Percentiles rank a stretch among this genome's conserved stretches.
Conservation (phyloP, 2,113 vertebrate species). For the Erythrocebus patas region DNA sequence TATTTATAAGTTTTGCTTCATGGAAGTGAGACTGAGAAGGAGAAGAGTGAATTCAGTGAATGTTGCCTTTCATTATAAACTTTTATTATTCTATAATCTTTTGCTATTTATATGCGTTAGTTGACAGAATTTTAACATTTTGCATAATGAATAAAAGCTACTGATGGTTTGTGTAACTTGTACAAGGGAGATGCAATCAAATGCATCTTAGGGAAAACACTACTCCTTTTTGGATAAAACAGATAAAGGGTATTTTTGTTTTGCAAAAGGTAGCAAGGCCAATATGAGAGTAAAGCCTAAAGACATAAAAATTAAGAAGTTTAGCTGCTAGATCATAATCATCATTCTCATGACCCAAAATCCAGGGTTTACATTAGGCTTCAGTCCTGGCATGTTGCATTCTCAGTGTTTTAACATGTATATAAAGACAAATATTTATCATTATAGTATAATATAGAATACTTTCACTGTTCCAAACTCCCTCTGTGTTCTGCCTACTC, state of each 20-base stretch:
- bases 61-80: background rate
- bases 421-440: too few relatives aligned
- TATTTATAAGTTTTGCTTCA: background rate
- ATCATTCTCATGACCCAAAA: too few relatives aligned
- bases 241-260: background rate
- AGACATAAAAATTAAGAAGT: background rate
- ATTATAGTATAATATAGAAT: too few relatives aligned
- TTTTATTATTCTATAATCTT: background rate
- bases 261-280: background rate
- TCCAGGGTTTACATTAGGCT: too few relatives aligned
- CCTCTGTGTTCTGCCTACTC: too few relatives aligned
- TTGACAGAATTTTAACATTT: slow-evolving; percentile 8
- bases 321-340: background rate
- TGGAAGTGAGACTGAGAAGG: background rate
- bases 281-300: background rate
- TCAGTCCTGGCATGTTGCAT: too few relatives aligned
- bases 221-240: background rate
- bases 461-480: too few relatives aligned
- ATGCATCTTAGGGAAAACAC: background rate
- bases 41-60: background rate
- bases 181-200: background rate
- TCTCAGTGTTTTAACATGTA: too few relatives aligned
- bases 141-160: background rate
- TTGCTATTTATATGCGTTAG: background rate
- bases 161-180: background rate